Evolutionary conservation across 2,797 vertebrate species (phyloP).

Genomic region (Poeciliopsis gracilis): DNA sequence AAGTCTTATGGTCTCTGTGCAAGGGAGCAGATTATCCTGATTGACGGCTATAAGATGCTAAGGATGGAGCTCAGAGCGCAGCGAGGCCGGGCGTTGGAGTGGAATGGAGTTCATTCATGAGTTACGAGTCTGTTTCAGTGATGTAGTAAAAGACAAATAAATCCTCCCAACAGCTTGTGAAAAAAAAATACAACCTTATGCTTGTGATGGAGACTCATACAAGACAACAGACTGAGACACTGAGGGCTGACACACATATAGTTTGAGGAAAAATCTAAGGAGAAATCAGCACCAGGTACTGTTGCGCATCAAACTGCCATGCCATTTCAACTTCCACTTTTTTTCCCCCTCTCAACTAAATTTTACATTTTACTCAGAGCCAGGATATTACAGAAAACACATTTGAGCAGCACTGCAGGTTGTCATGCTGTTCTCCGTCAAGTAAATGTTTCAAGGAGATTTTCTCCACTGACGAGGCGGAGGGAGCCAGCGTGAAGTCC

Average conservation of each 20-base stretch:
- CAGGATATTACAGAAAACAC: constrained; percentile 42
- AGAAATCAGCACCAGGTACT: constrained; percentile 65
- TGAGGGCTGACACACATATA: constrained; percentile 61
- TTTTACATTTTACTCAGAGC: constrained; percentile 55
- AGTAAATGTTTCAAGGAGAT: constrained; percentile 73
- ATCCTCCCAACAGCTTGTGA: constrained; percentile 75
- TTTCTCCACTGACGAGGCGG: constrained; percentile 64
- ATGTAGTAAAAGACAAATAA: constrained; percentile 82
- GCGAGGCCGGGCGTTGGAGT: constrained; percentile 64
- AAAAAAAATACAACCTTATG: constrained; percentile 72
- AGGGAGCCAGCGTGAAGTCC: constrained; percentile 57
- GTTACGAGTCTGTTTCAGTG: constrained; percentile 81
- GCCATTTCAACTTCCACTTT: constrained; percentile 46
- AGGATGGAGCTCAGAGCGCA: constrained; percentile 71
- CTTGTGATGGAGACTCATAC: constrained; percentile 72
- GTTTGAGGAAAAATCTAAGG: constrained; percentile 55
- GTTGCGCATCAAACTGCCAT: constrained; percentile 62
- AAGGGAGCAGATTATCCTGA: constrained; percentile 77
- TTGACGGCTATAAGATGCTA: constrained; percentile 81
- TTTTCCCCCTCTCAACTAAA: constrained; percentile 19
- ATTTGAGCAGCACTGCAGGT: constrained; percentile 50
- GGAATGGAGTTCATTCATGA: constrained; percentile 83
- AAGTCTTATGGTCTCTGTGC: constrained; percentile 62
- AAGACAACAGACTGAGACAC: constrained; percentile 67
- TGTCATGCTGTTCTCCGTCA: constrained; percentile 64